Conservation (phyloP, 2,888 invertebrate genomes). For the Thysanoteuthis rhombus region DNA sequence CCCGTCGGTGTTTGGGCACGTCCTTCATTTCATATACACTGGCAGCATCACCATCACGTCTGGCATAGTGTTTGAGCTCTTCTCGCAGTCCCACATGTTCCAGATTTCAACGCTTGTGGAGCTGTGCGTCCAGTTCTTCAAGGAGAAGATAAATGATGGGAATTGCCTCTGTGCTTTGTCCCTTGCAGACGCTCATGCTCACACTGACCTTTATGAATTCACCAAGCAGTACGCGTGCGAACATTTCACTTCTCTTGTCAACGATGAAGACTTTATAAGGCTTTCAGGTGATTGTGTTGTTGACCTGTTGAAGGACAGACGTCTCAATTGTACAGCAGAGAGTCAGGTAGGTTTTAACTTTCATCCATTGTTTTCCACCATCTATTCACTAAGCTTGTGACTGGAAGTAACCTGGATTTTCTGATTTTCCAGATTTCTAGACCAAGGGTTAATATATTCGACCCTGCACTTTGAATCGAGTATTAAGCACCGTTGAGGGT, state of each 20-base stretch:
- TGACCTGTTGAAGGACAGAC: slow-evolving; percentile 53
- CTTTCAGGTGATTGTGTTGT: slow-evolving; percentile 55
- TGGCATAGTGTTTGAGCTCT: slow-evolving; percentile 53
- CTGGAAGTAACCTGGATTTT: no score
- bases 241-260: slow-evolving; percentile 50
- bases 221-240: slow-evolving; percentile 53
- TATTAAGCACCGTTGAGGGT: no score
- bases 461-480: no score
- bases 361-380: neutral
- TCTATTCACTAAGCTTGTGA: no score
- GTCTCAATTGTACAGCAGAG: slow-evolving; percentile 53
- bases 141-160: slow-evolving; percentile 55
- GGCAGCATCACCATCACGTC: slow-evolving; percentile 51
- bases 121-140: slow-evolving; percentile 53
- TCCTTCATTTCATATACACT: slow-evolving; percentile 57
- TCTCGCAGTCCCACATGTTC: slow-evolving; percentile 59
- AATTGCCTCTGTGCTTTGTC: slow-evolving; percentile 61
- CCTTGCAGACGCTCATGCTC: slow-evolving; percentile 58
- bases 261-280: slow-evolving; percentile 58
- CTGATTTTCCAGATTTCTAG: no score
- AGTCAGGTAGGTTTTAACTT: slow-evolving; percentile 52
- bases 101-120: slow-evolving; percentile 52
- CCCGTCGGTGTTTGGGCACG: slow-evolving; percentile 53
- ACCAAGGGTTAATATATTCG: no score
- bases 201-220: slow-evolving; percentile 53